Evolutionary conservation across 2,797 vertebrate genomes (phyloP), one percentile per base, ranked within the genome.

Genomic region (Halcyon badia): DNA sequence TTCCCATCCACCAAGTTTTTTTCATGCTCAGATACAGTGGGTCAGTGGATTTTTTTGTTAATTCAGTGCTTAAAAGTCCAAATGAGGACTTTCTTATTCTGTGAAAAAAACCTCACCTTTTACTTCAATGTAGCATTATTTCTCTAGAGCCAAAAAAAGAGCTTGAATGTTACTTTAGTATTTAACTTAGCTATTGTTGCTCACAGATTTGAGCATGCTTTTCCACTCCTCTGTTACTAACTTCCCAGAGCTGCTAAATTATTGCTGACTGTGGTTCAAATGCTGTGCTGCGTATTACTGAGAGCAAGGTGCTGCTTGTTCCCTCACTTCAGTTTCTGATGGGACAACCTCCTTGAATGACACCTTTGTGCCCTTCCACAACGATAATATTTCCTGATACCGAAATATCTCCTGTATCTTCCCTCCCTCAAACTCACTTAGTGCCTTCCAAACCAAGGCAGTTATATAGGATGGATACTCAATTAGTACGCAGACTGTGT

Each of bases 401-500:
- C 6, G 4, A 79, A 65, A 56, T 8, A 5, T 66, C n/a, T 73
- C 66, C 42, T 20, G 0, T 48, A 24, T 39, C 44, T 69, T 72
- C 39, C 31, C 28, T 71, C 3, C 0, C 42, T 88, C 39, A 33
- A 37, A 35, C 30, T 78, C 35, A n/a, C 39, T 57, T 71, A 73
- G 30, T 0, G 2, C 19, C 51, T 78, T 92, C 60, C 56, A 65
- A 56, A 86, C 35, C 31, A 77, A 49, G 56, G 31, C 42, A 69
- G 51, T 49, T 87, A 33, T 28, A 72, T 69, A 76, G 56, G 73
- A 66, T n/a, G 20, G 54, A 3, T 89, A n/a, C 91, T 92, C 89
- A 51, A 69, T 94, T 89, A 92, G 60, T 78, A 49, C 5, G 1
- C 41, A 18, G 64, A 10, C 61, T 46, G 30, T 66, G 52, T 86